Base-by-base conservation (phyloP, 2,113 vertebrate species). In the Ctenodactylus gundi region DNA sequence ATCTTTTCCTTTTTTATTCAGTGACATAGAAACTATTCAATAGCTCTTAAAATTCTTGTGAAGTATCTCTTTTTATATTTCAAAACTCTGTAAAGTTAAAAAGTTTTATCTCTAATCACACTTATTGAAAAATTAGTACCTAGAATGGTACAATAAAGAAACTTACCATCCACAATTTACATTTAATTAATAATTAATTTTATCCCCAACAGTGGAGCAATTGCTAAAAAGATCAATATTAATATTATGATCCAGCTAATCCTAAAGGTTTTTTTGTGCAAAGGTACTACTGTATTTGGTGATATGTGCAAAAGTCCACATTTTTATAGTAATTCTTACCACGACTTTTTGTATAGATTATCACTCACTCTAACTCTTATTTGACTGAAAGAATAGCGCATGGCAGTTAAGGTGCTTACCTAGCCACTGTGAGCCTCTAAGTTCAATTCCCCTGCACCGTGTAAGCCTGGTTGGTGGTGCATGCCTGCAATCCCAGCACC, bases 81-180 rank as follows among this genome's bases (percentile, higher is more conserved):
- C 2, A 72, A 94, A 88, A 21, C 3, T 80, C 14, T 90, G 88
- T 13, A 89, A 64, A 91, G 39, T 87, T 76, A 65, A 86, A 89
- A 75, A 62, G 27, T 27, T 53, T 1, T 91, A 20, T 58, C 18
- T 80, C 7, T 87, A n/a, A 29, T 76, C 20, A 13, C 78, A n/a
- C 17, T 97, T 20, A 68, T 70, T 91, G 64, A 91, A 95, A 95
- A 90, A 57, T 44, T 77, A 88, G 6, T n/a, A 88, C 2, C 34
- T 73, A 27, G 18, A 23, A 80, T 58, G 7, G 13, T 68, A 1
- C 84, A 68, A 76, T 87, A 55, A 41, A 72, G 77, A 92, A 80
- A 85, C 39, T n/a, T n/a, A n/a, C n/a, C n/a, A n/a, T n/a, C 11
- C 1, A 58, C 18, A 44, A 29, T 67, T 55, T 77, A 67, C 25